Base-by-base conservation (phyloP, 2,113 vertebrate species). In the Perccottus glenii region DNA sequence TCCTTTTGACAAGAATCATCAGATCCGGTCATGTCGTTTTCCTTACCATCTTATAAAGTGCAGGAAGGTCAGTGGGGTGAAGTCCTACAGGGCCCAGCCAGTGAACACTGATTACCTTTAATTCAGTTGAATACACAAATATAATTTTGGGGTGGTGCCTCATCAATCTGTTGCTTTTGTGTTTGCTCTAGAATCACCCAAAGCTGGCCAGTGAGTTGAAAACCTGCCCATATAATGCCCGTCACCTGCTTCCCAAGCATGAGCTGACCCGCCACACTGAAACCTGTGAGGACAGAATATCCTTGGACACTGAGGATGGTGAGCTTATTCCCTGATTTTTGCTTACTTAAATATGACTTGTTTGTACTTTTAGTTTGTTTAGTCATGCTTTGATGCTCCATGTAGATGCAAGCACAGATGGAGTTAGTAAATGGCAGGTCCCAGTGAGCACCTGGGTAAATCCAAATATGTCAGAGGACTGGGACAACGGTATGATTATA, bases 41-140 rank as follows among this genome's bases (percentile, higher is more conserved):
- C 95, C 96, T 0, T 99, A 98, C 77, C 97, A 99, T 77, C 84
- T 98, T 3, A 92, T 98, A 5, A 99, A 98, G 87, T 99, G 97
- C 77, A 92, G 73, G 53, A 95, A 97, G 95, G 38, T 40, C 8
- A n/a, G n/a, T n/a, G n/a, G n/a, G n/a, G n/a, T n/a, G n/a, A n/a
- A n/a, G n/a, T n/a, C n/a, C n/a, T n/a, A n/a, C 38, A 40, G 38
- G 6, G 8, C 5, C 5, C 8, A 40, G 4, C 8, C 38, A 40
- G 38, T 40, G 38, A 40, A 40, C 38, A 40, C 8, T 40, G 4
- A 40, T 40, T 3, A 40, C 5, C 1, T 40, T 8, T 40, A 6
- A 40, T 40, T 27, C 3, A 27, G 38, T 40, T 46, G 5, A 46
- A 46, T 52, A 11, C 19, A 27, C 19, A 27, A 27, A 27, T 27